Percentiles rank a stretch among this genome's conserved stretches.
Conservation (phyloP, 2,888 invertebrate species). For the Tryphoninae sp. region DNA sequence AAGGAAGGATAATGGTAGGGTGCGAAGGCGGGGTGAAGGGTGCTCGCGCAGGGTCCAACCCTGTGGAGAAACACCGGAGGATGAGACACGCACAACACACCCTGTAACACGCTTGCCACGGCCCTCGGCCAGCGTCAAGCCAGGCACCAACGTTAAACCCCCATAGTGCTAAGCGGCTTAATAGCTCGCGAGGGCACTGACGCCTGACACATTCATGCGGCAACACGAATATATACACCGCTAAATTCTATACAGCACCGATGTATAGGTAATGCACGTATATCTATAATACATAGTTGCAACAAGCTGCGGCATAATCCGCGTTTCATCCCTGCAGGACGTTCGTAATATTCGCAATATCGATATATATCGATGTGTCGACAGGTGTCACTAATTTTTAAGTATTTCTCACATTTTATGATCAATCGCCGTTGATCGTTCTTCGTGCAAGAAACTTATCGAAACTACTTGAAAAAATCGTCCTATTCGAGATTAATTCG, state of each 20-base stretch:
- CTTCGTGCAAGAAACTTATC: too few relatives aligned
- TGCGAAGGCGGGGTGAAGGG: conserved; percentile 69
- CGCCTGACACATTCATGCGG: conserved; percentile 78
- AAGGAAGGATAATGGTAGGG: conserved; percentile 64
- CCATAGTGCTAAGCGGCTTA: conserved; percentile 81
- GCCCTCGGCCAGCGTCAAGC: conserved; percentile 68
- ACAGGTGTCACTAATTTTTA: too few relatives aligned
- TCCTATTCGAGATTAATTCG: too few relatives aligned
- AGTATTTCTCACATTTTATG: too few relatives aligned
- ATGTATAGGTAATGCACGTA: neutral
- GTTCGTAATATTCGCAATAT: neutral
- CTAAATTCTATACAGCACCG: conserved; percentile 19
- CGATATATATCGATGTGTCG: neutral
- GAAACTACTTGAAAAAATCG: too few relatives aligned
- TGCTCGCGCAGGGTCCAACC: conserved; percentile 61
- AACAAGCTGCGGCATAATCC: conserved; percentile 3
- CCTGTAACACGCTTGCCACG: conserved; percentile 57
- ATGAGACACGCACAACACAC: conserved; percentile 47
- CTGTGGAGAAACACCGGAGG: conserved; percentile 49
- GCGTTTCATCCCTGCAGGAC: neutral
- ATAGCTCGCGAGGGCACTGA: conserved; percentile 79
- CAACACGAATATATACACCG: conserved; percentile 44
- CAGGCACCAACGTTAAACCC: conserved; percentile 79
- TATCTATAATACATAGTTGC: neutral
- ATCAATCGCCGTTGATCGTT: too few relatives aligned